Conservation (phyloP, 2,113 vertebrate genomes). For the Zonotrichia leucophrys region DNA sequence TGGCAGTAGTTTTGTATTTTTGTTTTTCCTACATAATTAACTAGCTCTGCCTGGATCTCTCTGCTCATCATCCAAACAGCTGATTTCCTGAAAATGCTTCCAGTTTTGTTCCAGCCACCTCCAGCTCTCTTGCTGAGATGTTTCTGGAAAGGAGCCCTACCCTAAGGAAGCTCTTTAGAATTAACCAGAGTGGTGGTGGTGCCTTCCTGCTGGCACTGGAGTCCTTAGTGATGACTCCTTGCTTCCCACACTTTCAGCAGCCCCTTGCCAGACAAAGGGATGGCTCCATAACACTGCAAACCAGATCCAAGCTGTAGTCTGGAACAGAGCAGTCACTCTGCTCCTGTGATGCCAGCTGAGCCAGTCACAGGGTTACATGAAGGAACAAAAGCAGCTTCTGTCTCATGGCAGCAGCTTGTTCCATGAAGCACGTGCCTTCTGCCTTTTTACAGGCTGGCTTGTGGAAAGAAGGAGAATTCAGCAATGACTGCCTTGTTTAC, state of each 20-base stretch:
- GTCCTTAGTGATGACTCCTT: neutral
- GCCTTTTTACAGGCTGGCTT: neutral
- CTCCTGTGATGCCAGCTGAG: neutral
- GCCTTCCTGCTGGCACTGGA: neutral
- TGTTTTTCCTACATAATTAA: slow-evolving; percentile 7
- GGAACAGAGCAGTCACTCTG: neutral
- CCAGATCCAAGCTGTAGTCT: neutral
- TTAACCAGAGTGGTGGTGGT: neutral
- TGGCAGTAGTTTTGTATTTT: neutral
- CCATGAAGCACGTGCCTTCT: neutral
- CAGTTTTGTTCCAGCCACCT: neutral
- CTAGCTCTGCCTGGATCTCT: neutral
- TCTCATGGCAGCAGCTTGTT: neutral
- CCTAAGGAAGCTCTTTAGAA: neutral
- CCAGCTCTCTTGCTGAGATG: neutral
- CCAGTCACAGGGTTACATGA: neutral
- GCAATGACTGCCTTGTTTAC: neutral
- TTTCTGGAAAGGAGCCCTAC: neutral
- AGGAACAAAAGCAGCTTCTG: neutral
- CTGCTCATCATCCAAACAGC: neutral
- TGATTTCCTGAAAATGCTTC: slow-evolving; percentile 13
- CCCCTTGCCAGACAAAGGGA: neutral
- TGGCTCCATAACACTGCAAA: fast-evolving
- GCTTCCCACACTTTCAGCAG: neutral
- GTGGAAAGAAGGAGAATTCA: neutral